Percentiles rank a stretch among this genome's conserved stretches.
These are phyloP conservation scores for Psittacula derbiana DNA, from an alignment of 2,797 vertebrate species.

Conservation along the genomic window DNA sequence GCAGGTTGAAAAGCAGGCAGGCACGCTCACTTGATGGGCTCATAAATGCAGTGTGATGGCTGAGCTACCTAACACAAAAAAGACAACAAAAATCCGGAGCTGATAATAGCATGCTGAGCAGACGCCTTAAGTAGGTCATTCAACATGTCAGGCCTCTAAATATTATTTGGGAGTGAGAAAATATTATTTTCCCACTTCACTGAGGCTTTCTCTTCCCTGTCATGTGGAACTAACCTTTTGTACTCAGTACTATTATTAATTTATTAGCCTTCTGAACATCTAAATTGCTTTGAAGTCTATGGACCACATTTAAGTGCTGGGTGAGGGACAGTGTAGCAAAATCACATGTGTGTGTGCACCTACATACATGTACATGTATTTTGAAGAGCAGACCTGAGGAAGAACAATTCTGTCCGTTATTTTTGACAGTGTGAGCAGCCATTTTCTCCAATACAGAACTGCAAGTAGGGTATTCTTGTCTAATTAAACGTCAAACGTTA, in stretches of 20 bases:
- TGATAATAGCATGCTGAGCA: constrained; percentile 7
- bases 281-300: background rate
- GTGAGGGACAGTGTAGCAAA: background rate
- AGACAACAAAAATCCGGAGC: background rate
- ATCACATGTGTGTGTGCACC: background rate
- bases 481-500: constrained; percentile 14
- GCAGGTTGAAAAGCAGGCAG: background rate
- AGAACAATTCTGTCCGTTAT: background rate
- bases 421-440: background rate
- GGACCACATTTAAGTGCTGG: background rate
- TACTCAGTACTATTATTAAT: constrained; percentile 42
- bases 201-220: constrained; percentile 8
- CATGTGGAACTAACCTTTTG: constrained; percentile 47
- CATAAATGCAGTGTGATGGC: background rate
- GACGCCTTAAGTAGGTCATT: constrained; percentile 55
- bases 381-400: background rate
- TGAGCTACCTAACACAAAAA: background rate
- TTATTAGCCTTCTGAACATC: constrained; percentile 26
- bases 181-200: constrained; percentile 33
- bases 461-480: background rate
- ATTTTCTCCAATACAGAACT: background rate
- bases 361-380: background rate
- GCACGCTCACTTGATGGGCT: background rate
- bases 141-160: constrained; percentile 39
- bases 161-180: constrained; percentile 37